Evolutionary conservation across 2,888 invertebrate species (phyloP).

Genomic region (Bimastos eiseni): DNA sequence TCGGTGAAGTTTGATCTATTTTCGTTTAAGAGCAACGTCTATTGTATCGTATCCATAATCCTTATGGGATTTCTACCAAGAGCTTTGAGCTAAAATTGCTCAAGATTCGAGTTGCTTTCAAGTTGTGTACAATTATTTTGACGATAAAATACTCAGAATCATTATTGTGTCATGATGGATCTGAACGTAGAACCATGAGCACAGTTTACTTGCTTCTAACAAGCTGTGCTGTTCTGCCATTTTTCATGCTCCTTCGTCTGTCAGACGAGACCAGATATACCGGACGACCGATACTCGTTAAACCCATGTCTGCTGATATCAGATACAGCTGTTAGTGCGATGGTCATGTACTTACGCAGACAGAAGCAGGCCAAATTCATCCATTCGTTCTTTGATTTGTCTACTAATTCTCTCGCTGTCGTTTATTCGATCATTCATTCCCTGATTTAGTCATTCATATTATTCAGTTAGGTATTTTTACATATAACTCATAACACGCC

Average conservation of each 20-base stretch:
- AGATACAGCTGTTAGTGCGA: neutral
- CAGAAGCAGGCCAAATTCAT: neutral
- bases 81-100: neutral
- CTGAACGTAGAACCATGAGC: neutral
- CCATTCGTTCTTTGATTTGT: neutral
- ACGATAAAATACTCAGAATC: neutral
- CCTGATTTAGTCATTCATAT: neutral
- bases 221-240: neutral
- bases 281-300: neutral
- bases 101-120: neutral
- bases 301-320: neutral
- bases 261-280: neutral
- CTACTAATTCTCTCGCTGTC: neutral
- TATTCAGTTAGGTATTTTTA: neutral
- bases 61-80: too few species aligned
- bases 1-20: too few species aligned
- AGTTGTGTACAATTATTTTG: neutral
- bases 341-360: neutral
- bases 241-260: neutral
- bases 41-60: too few species aligned
- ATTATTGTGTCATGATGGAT: neutral
- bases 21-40: too few species aligned
- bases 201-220: neutral
- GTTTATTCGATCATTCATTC: neutral
- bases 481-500: neutral